Percentiles rank a stretch among this genome's conserved stretches.
Conservation (phyloP, 2,888 invertebrate genomes). For the Leptopilina myrica region DNA sequence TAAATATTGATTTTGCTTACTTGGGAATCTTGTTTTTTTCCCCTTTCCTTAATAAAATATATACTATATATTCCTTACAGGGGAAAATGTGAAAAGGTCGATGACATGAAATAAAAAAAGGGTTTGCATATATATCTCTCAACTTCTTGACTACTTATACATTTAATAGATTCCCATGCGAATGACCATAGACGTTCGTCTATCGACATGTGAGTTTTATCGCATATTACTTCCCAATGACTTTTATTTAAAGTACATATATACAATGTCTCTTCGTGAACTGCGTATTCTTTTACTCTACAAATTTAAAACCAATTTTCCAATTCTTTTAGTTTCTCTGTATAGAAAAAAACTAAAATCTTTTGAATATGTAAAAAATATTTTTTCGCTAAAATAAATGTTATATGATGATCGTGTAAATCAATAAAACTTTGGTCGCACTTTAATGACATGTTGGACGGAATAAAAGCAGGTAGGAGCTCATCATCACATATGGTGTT, state of each 20-base stretch:
- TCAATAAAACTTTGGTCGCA: conserved; percentile 4
- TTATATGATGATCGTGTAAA: neutral
- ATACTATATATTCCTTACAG: neutral
- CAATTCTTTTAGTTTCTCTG: no score
- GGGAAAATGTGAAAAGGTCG: neutral
- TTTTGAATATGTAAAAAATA: no score
- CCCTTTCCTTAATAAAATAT: neutral
- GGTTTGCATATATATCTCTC: neutral
- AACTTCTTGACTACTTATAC: neutral
- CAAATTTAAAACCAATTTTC: no score
- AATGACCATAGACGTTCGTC: neutral
- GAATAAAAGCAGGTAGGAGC: neutral
- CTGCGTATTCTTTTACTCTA: no score
- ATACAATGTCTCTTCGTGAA: no score
- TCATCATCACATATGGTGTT: conserved; percentile 34
- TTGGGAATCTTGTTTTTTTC: neutral
- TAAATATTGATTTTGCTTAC: conserved; percentile 1
- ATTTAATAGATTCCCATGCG: conserved; percentile 14
- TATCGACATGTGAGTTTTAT: neutral
- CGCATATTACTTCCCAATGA: neutral
- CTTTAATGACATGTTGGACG: neutral
- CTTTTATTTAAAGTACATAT: neutral
- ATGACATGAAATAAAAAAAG: conserved; percentile 7
- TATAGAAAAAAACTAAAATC: no score
- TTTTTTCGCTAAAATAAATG: no score